Evolutionary conservation across 2,113 vertebrate genomes (phyloP), one percentile per base, ranked within the genome.

Genomic region (Pterocles gutturalis): DNA sequence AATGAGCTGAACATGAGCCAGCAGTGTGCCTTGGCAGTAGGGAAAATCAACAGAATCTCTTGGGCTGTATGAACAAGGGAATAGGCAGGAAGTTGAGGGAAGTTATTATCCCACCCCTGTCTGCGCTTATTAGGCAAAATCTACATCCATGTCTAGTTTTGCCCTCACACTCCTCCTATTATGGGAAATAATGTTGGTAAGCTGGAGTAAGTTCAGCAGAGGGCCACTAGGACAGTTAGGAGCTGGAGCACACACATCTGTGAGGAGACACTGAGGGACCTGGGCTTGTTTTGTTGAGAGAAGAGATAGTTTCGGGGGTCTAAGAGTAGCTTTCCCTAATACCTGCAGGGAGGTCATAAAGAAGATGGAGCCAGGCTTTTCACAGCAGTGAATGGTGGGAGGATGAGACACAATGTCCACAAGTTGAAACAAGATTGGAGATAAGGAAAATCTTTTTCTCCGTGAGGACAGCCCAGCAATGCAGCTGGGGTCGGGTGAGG

Each of bases 161-260:
- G 53, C 6, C 5, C 4, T 77, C 5, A 12, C 29, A 5, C 1
- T 78, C 41, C n/a, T 5, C 5, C 7, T 2, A 1, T 18, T 49
- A 29, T 16, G 21, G 28, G 18, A 58, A 75, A 10, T 17, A 55
- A 55, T 1, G 0, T 7, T 54, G 60, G 8, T 85, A 46, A 85
- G 48, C 6, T 55, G 28, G 28, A 57, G 5, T 55, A 29, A 36
- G 33, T 43, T 76, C 36, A 46, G 19, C 20, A 60, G 36, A 78
- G 17, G 33, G 11, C 22, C 31, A 8, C 34, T 13, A 19, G 55
- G 65, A 48, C 1, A 2, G 33, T 57, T 16, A 36, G n/a, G 43
- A 58, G 4, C 41, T 58, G 31, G 38, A 81, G 13, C 33, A 31
- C 14, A 13, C 4, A 0, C 1, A 1, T 36, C 34, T 84, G 1